phyloP scores from a whole-genome alignment of 92 coral and sea anemone genomes.

The Phenganax stokvisi region DNA sequence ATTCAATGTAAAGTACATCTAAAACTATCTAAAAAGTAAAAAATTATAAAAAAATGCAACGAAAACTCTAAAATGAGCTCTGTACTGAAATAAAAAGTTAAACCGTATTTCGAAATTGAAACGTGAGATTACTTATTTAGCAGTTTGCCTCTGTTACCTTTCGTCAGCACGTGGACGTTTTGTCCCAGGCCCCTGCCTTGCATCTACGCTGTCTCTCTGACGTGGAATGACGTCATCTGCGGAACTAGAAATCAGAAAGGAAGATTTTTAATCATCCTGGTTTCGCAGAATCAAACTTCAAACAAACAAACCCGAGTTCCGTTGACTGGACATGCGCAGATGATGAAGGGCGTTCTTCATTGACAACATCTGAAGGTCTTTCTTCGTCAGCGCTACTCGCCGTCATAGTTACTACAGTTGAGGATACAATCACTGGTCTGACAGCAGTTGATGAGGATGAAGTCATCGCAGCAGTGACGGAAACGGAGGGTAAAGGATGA shows the following conservation, averaged over 20 bases:
- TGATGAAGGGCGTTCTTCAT: constrained; percentile 52
- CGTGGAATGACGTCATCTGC: background rate
- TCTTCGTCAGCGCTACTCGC: constrained; percentile 41
- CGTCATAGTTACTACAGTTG: constrained; percentile 26
- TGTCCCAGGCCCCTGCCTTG: constrained; percentile 1
- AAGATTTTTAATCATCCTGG: background rate
- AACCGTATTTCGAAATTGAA: too few species aligned
- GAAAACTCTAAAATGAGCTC: too few species aligned
- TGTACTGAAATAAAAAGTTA: too few species aligned
- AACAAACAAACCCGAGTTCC: background rate
- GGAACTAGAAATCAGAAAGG: background rate
- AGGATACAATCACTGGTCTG: constrained; percentile 58
- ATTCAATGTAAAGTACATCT: too few species aligned
- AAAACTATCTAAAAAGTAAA: too few species aligned
- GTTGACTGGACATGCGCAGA: constrained; percentile 33
- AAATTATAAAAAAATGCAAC: too few species aligned
- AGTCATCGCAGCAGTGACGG: constrained; percentile 13
- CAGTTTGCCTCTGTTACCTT: background rate
- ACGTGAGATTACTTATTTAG: too few species aligned
- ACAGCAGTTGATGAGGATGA: constrained; percentile 40
- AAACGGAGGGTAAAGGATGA: constrained; percentile 1
- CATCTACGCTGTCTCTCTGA: background rate
- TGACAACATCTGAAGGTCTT: constrained; percentile 16
- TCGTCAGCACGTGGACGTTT: constrained; percentile 30
- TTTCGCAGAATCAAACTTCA: too few species aligned